Base-by-base conservation (phyloP, 2,888 invertebrate species). In the Bellardia pandia region DNA sequence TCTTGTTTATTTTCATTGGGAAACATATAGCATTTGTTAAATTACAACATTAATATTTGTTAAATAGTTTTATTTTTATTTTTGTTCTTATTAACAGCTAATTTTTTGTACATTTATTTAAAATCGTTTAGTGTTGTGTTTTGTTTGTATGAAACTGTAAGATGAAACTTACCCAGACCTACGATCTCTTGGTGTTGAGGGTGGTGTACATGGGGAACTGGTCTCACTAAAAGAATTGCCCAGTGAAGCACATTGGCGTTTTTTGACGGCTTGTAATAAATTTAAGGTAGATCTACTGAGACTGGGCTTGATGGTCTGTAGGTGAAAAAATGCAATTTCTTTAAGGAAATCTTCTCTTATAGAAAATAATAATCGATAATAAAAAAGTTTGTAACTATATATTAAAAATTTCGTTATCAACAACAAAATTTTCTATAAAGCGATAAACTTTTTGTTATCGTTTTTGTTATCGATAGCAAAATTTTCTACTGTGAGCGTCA, bases 181-280 rank as follows among this genome's bases (percentile, higher is more conserved):
- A 88, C 92, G 90, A 90, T 93, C 93, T 77, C 93, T 92, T 88
- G 94, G 94, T 88, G 94, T 94, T 84, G 93, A 93, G 80, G 94
- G 94, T 81, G 94, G 94, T 88, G 94, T 93, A 86, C 93, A 93
- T 51, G 94, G 94, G 16, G 93, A 93, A 87, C 93, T 93, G n/a
- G 93, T 92, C 89, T 93, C 93, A 86, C 93, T 93, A 87, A 93
- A 92, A 40, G 93, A 93, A 88, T 91, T 92, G 85, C 93, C 93
- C 89, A 94, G 89, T 8, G 93, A 92, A 88, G 93, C 93, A 89
- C 92, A 93, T 89, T 94, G 94, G 53, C 93, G 92, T 89, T 93
- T 93, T 90, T 93, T 93, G 3, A 94, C 94, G 42, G 94, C 93
- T 86, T 93, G 92, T 88, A 94, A 90, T 88, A 94, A 90, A 90